These are phyloP conservation scores for Zelleria hepariella DNA, from an alignment of 2,888 invertebrate species.

Conservation along the genomic window DNA sequence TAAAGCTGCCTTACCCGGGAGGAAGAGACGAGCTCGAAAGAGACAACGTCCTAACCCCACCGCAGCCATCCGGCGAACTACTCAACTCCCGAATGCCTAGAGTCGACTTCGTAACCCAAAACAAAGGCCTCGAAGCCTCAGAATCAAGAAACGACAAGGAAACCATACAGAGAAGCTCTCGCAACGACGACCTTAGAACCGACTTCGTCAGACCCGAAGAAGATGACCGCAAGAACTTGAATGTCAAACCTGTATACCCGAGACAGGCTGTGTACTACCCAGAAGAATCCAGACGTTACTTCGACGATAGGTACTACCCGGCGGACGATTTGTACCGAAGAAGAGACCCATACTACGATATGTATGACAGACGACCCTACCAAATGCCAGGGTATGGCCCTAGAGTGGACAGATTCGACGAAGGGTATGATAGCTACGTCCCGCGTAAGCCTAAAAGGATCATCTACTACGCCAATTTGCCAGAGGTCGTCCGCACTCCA, in stretches of 20 bases:
- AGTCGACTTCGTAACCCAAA: constrained; percentile 78
- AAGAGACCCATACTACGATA: constrained; percentile 55
- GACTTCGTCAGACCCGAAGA: constrained; percentile 62
- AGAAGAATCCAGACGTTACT: constrained; percentile 54
- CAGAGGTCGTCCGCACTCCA: constrained; percentile 76
- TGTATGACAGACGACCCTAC: constrained; percentile 46
- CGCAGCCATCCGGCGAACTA: constrained; percentile 67
- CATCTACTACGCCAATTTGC: constrained; percentile 79
- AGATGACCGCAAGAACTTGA: constrained; percentile 22
- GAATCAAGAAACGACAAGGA: constrained; percentile 67
- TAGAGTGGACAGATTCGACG: constrained; percentile 56
- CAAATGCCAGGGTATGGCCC: constrained; percentile 32
- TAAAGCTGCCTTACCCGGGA: constrained; percentile 69
- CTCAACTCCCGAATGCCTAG: constrained; percentile 74
- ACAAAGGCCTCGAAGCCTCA: constrained; percentile 62
- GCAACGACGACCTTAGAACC: constrained; percentile 55
- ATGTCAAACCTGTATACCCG: constrained; percentile 50
- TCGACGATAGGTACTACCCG: constrained; percentile 50
- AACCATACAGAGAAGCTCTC: constrained; percentile 50
- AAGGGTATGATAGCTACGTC: constrained; percentile 47
- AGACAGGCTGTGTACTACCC: constrained; percentile 63
- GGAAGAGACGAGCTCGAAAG: constrained; percentile 38
- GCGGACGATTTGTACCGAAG: constrained; percentile 54
- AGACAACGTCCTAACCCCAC: constrained; percentile 63
- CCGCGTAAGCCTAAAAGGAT: constrained; percentile 73